Evolutionary conservation across 2,888 invertebrate genomes (phyloP).

Genomic region (Conistra vaccinii): DNA sequence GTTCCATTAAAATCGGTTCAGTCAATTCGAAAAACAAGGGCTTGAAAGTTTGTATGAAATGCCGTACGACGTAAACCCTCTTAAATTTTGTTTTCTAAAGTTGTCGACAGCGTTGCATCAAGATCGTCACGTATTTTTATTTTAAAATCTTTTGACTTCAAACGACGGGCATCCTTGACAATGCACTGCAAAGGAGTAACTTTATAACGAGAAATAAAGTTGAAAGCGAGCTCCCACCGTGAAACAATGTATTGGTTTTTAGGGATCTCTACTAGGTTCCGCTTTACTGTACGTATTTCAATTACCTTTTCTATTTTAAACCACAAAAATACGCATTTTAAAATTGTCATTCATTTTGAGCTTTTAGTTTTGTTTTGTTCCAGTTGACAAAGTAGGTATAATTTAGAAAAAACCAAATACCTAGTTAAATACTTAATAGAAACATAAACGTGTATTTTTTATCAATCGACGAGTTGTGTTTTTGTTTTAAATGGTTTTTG

Average conservation of each 20-base stretch:
- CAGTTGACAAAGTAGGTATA: not conserved
- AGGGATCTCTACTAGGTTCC: conserved; percentile 21
- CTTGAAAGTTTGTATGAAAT: too few relatives aligned
- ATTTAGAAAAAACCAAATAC: not conserved
- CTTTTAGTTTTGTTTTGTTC: not conserved
- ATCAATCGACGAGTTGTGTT: too few relatives aligned
- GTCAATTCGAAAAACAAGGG: too few relatives aligned
- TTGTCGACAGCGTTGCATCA: not conserved
- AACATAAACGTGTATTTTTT: not conserved
- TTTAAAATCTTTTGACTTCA: conserved; percentile 36
- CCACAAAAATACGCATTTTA: not conserved
- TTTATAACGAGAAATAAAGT: conserved; percentile 64
- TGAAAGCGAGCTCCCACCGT: conserved; percentile 37
- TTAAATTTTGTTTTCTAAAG: not conserved
- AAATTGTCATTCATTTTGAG: not conserved
- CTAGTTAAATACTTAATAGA: not conserved
- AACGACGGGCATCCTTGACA: conserved; percentile 27
- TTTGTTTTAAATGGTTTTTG: too few relatives aligned
- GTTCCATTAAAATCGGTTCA: too few relatives aligned
- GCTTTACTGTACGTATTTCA: not conserved
- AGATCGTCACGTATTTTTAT: conserved; percentile 13
- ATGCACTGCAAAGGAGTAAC: conserved; percentile 47
- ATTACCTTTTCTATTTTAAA: conserved; percentile 1
- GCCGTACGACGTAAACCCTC: too few relatives aligned
- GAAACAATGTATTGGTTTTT: conserved; percentile 54